Evolutionary conservation across 2,888 invertebrate genomes (phyloP), one percentile per base, ranked within the genome.

Genomic region (Dolomedes plantarius): DNA sequence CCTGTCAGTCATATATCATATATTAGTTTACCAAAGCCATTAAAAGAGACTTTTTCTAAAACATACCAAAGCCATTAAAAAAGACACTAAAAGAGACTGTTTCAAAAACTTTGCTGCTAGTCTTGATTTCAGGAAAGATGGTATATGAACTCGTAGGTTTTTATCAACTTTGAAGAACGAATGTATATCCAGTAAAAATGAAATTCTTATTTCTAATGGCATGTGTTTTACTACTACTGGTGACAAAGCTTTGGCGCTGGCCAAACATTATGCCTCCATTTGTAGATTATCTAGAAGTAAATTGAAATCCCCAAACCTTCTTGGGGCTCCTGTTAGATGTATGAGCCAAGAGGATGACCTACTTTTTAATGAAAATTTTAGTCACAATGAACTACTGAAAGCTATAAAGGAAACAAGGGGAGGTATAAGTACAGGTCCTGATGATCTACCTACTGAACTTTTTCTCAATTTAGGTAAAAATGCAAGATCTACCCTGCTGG

Each of bases 321-420:
- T n/a, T 32, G 11, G 9, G 56, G 1, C 23, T 0, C 41, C 28
- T 9, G 23, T 32, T 64, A 74, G 23, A 28, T 64, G 64, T 11
- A 16, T 64, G 6, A 64, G 27, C 23, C 16, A 19, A 27, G 74
- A 74, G 23, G 74, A 74, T 28, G 64, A 74, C n/a, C 36, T 28
- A 6, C 74, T 36, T 28, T 74, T 74, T 64, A 65, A 75, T 29
- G 32, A 29, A 0, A 23, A 46, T 46, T 46, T 75, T 41, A 41
- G 29, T 13, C 2, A 16, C 28, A 19, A 65, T 41, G 75, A 75
- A 29, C 23, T 65, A 29, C 41, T 29, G 36, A 75, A 19, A 9
- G 75, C 19, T 32, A 29, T 41, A 41, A 9, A 41, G 7, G 29
- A 16, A 13, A 65, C 19, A n/a, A 65, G 65, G 16, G 46, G n/a